Evolutionary conservation across 2,797 vertebrate genomes (phyloP).

Genomic region (Cercopithecus petaurista): DNA sequence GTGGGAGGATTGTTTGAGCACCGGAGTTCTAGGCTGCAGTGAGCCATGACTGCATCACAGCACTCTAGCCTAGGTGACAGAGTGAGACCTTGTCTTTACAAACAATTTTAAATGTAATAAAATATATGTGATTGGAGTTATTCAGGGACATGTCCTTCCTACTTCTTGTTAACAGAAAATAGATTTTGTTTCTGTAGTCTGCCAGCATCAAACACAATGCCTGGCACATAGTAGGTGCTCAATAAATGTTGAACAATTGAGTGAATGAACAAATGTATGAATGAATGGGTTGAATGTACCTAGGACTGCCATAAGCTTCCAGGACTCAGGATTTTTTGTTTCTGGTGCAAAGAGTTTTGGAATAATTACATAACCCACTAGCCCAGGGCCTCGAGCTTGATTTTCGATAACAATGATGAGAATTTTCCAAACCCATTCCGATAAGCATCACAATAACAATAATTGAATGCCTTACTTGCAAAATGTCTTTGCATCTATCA

Average conservation of each 20-base stretch:
- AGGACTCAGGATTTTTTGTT: not conserved
- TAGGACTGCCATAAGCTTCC: not conserved
- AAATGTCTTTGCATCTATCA: constrained; percentile 45
- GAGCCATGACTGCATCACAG: no score
- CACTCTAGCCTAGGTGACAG: no score
- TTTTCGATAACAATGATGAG: not conserved
- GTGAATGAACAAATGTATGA: not conserved
- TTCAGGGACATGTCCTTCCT: not conserved
- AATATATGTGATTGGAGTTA: not conserved
- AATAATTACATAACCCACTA: constrained; percentile 21
- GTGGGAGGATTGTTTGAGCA: no score
- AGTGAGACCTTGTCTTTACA: no score
- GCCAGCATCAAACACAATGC: not conserved
- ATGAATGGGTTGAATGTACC: not conserved
- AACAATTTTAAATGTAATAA: not conserved
- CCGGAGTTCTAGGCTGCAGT: no score
- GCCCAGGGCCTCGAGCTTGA: not conserved
- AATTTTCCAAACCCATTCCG: not conserved
- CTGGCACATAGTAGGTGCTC: not conserved
- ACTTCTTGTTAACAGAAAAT: not conserved
- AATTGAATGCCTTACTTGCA: constrained; percentile 56
- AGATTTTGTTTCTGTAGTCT: not conserved
- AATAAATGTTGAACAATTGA: not conserved
- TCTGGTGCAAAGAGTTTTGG: constrained; percentile 25
- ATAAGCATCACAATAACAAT: constrained; percentile 40